phyloP scores from a whole-genome alignment of 1,140 invertebrate genomes.

The Zophobas atratus region DNA sequence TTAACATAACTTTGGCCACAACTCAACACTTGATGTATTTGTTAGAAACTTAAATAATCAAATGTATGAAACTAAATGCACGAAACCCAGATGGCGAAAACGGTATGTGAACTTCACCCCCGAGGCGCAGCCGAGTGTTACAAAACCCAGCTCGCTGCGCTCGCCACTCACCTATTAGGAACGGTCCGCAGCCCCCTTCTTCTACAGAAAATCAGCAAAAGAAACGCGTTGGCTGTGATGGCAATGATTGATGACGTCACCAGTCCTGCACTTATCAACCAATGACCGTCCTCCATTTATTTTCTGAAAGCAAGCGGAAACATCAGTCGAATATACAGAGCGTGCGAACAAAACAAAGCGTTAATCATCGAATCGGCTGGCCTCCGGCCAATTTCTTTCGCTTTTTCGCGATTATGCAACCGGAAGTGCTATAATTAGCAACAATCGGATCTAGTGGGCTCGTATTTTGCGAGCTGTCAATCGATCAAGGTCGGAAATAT shows the following conservation, averaged over 20 bases:
- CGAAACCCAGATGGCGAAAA: too few species aligned
- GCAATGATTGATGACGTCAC: constrained; percentile 66
- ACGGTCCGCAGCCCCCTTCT: constrained; percentile 66
- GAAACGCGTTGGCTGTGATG: constrained; percentile 71
- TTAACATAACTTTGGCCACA: too few species aligned
- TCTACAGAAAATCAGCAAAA: constrained; percentile 73
- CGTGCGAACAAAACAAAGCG: too few species aligned
- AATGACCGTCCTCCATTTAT: constrained; percentile 64
- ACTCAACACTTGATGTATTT: too few species aligned
- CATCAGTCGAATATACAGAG: too few species aligned
- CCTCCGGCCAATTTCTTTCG: not conserved
- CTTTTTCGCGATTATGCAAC: not conserved
- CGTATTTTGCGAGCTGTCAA: not conserved
- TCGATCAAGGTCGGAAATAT: not conserved
- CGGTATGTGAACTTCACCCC: too few species aligned
- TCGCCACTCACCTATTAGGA: constrained; percentile 66
- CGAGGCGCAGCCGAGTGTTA: too few species aligned
- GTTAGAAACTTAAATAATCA: too few species aligned
- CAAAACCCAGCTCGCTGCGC: too few species aligned
- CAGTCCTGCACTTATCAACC: constrained; percentile 61
- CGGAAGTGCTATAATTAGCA: not conserved
- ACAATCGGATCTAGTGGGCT: not conserved
- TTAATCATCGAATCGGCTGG: not conserved
- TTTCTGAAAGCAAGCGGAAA: constrained; percentile 51
- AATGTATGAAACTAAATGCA: too few species aligned